These are phyloP conservation scores for Nothoprocta perdicaria DNA, from an alignment of 2,113 vertebrate genomes.

Conservation along the genomic window DNA sequence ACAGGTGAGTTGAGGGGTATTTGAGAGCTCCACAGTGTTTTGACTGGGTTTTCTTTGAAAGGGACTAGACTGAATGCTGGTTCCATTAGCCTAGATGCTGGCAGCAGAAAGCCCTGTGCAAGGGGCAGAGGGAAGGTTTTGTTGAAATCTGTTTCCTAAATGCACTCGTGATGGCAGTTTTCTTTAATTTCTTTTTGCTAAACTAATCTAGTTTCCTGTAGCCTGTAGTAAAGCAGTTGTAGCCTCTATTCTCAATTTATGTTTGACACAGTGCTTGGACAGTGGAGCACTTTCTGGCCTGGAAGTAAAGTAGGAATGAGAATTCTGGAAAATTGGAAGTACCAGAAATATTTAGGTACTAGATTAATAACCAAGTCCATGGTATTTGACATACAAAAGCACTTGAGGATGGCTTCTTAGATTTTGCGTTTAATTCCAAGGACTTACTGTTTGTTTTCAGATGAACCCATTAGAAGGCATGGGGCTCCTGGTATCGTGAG, in stretches of 20 bases:
- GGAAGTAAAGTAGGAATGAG: neutral
- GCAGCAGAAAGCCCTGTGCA: neutral
- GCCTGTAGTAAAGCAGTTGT: neutral
- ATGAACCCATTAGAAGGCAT: slow-evolving; percentile 10
- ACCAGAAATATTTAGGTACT: neutral
- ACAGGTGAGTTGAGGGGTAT: neutral
- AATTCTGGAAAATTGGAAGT: neutral
- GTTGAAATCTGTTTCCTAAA: neutral
- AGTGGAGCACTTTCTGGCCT: neutral
- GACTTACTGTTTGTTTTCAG: slow-evolving; percentile 35
- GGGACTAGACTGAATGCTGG: neutral
- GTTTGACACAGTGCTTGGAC: neutral
- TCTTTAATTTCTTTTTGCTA: neutral
- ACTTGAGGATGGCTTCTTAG: slow-evolving; percentile 26
- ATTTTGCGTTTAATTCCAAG: slow-evolving; percentile 34
- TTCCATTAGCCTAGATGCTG: neutral
- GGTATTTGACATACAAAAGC: slow-evolving; percentile 17
- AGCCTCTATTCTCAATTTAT: neutral
- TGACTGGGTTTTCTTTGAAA: neutral
- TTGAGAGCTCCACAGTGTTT: neutral
- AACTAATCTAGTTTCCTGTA: neutral
- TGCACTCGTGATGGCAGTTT: neutral
- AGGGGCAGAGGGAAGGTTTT: neutral
- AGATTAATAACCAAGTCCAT: slow-evolving; percentile 18
- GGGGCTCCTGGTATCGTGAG: neutral